A percentile compares a stretch with the other conserved stretches of the same genome.
Evolutionary conservation across 2,797 vertebrate genomes (phyloP).

Genomic region (Pseudotriccus pelzelni): DNA sequence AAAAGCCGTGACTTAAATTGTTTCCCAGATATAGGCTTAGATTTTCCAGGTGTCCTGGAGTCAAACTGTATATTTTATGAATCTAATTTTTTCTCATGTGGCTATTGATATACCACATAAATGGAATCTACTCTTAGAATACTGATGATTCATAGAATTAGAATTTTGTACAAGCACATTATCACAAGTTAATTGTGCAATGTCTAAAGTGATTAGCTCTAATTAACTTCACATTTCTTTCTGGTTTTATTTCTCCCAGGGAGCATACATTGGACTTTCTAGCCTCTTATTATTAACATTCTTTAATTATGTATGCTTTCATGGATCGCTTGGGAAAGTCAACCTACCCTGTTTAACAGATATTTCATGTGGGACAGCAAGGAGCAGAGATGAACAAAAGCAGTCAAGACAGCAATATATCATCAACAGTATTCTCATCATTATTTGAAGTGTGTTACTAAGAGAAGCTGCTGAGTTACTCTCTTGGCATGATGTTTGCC

Average conservation of each 20-base stretch:
- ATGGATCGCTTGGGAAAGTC: background rate
- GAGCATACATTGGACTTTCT: background rate
- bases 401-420: background rate
- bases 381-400: background rate
- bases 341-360: background rate
- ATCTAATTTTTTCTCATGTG: background rate
- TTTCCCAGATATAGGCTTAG: background rate
- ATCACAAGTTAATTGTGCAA: background rate
- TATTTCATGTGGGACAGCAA: background rate
- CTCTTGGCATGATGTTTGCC: background rate
- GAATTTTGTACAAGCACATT: background rate
- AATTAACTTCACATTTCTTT: background rate
- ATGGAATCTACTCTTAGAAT: background rate
- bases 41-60: background rate
- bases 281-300: background rate
- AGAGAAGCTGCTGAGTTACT: background rate
- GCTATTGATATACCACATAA: background rate
- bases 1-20: background rate
- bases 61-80: background rate
- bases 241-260: background rate
- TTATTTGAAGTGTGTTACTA: background rate
- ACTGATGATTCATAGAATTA: background rate
- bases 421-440: accelerated
- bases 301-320: background rate
- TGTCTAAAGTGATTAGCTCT: background rate